phyloP scores from a whole-genome alignment of 2,888 invertebrate species.

The Drosophila crucigera region DNA sequence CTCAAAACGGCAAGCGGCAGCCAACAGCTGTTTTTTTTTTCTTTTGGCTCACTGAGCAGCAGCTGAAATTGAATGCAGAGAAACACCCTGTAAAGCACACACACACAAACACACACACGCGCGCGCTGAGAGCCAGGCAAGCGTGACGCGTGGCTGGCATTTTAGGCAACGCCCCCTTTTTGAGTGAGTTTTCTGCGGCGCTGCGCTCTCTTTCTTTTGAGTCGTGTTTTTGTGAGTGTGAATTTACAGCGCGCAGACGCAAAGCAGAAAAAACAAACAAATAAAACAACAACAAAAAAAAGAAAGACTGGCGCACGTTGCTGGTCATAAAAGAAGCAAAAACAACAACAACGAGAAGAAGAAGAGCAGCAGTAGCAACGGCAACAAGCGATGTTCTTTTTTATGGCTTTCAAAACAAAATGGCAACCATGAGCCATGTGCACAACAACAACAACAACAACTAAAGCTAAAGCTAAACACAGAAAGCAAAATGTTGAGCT shows the following conservation, averaged over 20 bases:
- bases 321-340: conserved; percentile 56
- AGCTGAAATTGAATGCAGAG: conserved; percentile 53
- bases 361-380: conserved; percentile 31
- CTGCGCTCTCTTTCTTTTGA: conserved; percentile 30
- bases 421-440: conserved; percentile 73
- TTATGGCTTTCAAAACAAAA: conserved; percentile 78
- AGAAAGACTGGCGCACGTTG: conserved; percentile 58
- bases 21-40: conserved; percentile 60
- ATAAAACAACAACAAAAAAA: conserved; percentile 36
- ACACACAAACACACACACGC: conserved; percentile 1
- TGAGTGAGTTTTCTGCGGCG: conserved; percentile 44
- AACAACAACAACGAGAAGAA: conserved; percentile 30
- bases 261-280: conserved; percentile 51
- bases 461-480: conserved; percentile 14
- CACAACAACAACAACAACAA: conserved; percentile 20
- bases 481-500: conserved; percentile 68
- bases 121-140: conserved; percentile 33
- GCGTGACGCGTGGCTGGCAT: conserved; percentile 38
- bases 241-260: conserved; percentile 63
- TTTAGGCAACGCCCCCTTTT: conserved; percentile 57
- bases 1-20: conserved; percentile 41
- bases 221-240: conserved; percentile 42
- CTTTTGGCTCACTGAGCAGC: conserved; percentile 24
- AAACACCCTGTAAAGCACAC: conserved; percentile 68
- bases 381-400: conserved; percentile 59